Evolutionary conservation across 2,797 vertebrate species (phyloP), one percentile per base, ranked within the genome.

Genomic region (Orestias chungarensis): DNA sequence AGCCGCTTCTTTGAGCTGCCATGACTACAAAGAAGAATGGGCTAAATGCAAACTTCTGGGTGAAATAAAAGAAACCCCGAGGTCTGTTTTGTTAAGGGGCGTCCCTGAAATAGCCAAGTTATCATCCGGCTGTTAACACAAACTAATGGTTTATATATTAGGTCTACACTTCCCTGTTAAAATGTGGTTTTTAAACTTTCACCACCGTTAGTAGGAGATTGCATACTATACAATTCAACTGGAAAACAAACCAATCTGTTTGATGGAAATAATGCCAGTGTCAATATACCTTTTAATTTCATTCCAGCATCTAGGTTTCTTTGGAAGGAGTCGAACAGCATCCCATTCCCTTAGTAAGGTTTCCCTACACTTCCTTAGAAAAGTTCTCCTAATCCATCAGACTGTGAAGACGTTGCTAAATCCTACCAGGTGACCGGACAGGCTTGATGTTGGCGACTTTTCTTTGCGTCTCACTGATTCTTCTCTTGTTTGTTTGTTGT

Each of bases 1-100:
- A 91, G 47, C 76, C 71, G 68, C 68, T 81, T 66, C 76, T 73
- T 66, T 78, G 69, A 78, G 83, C 81, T 73, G 76, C 79, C 66
- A 66, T 73, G 4, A 55, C 75, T 33, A 9, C 33, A 47, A 70
- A 83, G 66, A 78, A 84, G 69, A 87, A 83, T 59, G 84, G 69
- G 52, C 74, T 79, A 74, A 68, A 81, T 83, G 80, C 90, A 82
- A 78, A 82, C 59, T 59, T 64, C 61, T 64, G 42, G 57, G 79
- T 76, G 50, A 5, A 52, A 68, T 57, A 64, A 76, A 66, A 70
- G 42, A 46, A 71, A 64, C 50, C 71, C 75, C 76, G 43, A 72
- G 74, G 61, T 71, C 79, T 68, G 20, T 23, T 70, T 42, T 15
- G 62, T 57, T 57, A 57, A 33, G 17, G 54, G 79, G 86, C 76